Percentiles rank a stretch among this genome's conserved stretches.
Evolutionary conservation across 2,797 vertebrate species (phyloP).

Genomic region (Chrosomus eos): DNA sequence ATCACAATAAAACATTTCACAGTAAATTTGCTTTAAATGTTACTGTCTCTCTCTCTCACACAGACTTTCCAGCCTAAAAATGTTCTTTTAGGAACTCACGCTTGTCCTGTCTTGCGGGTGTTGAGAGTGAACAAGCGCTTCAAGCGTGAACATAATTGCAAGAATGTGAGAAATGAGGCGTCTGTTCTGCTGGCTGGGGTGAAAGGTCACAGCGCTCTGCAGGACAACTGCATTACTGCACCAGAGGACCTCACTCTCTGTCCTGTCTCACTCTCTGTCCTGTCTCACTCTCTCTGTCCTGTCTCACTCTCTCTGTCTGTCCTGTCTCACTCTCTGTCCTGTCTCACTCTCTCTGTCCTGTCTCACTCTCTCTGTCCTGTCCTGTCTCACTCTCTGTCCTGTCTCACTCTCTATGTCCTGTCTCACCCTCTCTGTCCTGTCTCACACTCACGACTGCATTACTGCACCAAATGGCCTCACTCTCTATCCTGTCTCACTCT

Average conservation of each 20-base stretch:
- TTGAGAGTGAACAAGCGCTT: constrained; percentile 92
- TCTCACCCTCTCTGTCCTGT: constrained; percentile 1
- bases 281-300: constrained; percentile 56
- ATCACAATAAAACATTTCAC: background rate
- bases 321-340: background rate
- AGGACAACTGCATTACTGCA: constrained; percentile 94
- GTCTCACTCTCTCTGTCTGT: constrained; percentile 41
- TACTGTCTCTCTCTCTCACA: background rate
- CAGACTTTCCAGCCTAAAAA: background rate
- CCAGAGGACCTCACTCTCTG: constrained; percentile 78
- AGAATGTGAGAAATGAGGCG: constrained; percentile 99
- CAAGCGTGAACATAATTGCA: constrained; percentile 99
- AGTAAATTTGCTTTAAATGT: background rate
- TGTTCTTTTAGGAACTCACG: background rate
- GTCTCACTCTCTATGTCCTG: background rate
- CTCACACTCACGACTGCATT: background rate
- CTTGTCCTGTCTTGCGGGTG: constrained; percentile 77
- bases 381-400: constrained; percentile 13
- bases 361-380: background rate
- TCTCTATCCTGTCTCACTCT: background rate
- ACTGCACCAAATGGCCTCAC: background rate
- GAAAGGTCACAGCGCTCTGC: constrained; percentile 95
- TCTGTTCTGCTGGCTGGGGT: constrained; percentile 90
- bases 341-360: background rate
- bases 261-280: constrained; percentile 45